Evolutionary conservation across 2,113 vertebrate species (phyloP).

Genomic region (human (Homo sapiens)): GRCh38 chr5:80005001-80005500

Average conservation of each 20-base stretch:
- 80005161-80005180: constrained; percentile 29
- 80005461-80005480: constrained; percentile 23
- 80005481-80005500: background rate
- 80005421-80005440: constrained; percentile 16
- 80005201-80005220: background rate
- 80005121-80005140: background rate
- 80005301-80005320: constrained; percentile 43
- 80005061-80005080: background rate
- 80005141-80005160: background rate
- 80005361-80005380: constrained; percentile 57
- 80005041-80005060: background rate
- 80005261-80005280: background rate
- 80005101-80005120: background rate
- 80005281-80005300: constrained; percentile 19
- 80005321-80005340: constrained; percentile 29
- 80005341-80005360: constrained; percentile 38
- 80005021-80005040: too few relatives aligned
- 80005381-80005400: constrained; percentile 48
- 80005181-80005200: constrained; percentile 17
- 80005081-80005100: background rate
- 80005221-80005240: background rate
- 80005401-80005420: background rate
- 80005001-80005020: too few relatives aligned
- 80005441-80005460: background rate
- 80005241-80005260: constrained; percentile 27